Percentiles rank a stretch among this genome's conserved stretches.
phyloP scores from a whole-genome alignment of 2,797 vertebrate genomes.

The Chromis chromis region DNA sequence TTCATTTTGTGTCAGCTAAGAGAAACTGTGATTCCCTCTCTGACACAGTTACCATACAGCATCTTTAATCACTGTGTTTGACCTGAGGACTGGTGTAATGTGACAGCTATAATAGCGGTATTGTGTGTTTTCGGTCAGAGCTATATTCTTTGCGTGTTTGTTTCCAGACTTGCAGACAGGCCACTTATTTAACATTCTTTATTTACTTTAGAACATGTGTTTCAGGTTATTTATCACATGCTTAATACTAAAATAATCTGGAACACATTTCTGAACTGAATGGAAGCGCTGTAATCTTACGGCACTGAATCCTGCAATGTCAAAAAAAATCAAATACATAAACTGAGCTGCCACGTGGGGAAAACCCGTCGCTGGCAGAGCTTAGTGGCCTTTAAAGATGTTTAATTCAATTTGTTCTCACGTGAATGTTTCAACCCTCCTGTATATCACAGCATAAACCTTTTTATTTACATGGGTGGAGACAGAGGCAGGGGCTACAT shows the following conservation, averaged over 20 bases:
- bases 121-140: slow-evolving; percentile 21
- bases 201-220: slow-evolving; percentile 47
- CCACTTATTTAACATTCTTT: not conserved
- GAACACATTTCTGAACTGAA: slow-evolving; percentile 39
- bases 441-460: too few relatives aligned
- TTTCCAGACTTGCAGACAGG: slow-evolving; percentile 36
- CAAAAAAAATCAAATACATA: not conserved
- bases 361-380: not conserved
- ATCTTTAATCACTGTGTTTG: slow-evolving; percentile 2
- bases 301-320: not conserved
- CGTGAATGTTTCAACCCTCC: not conserved
- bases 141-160: slow-evolving; percentile 7
- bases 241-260: slow-evolving; percentile 26
- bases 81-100: slow-evolving; percentile 8
- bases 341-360: not conserved
- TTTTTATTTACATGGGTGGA: too few relatives aligned
- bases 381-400: not conserved
- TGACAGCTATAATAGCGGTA: slow-evolving; percentile 19
- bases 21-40: not conserved
- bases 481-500: too few relatives aligned
- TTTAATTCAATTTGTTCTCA: not conserved
- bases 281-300: not conserved
- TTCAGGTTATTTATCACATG: slow-evolving; percentile 43
- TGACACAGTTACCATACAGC: not conserved
- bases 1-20: not conserved